Evolutionary conservation across 2,113 vertebrate genomes (phyloP).

Genomic region (Myrmecobius fasciatus): DNA sequence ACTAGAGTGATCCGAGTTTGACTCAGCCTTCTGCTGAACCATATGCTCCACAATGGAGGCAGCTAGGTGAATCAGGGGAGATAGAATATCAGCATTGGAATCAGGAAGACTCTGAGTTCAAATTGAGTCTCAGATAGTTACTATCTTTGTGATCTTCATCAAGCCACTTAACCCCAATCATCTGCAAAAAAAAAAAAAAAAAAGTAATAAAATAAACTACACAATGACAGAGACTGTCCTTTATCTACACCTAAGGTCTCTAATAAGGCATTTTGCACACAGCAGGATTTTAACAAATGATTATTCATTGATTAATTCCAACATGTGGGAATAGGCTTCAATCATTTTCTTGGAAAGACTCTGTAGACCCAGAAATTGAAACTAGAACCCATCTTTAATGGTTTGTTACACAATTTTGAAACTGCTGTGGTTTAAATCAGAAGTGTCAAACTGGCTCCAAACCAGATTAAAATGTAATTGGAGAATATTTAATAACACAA

Average conservation of each 20-base stretch:
- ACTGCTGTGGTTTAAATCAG: background rate
- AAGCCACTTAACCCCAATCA: background rate
- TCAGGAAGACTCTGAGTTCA: background rate
- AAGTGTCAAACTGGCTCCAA: background rate
- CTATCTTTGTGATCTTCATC: accelerated
- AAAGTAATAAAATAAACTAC: background rate
- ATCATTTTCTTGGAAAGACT: background rate
- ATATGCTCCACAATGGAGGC: background rate
- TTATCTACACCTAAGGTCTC: background rate
- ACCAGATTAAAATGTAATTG: background rate
- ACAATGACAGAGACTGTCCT: background rate
- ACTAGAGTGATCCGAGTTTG: background rate
- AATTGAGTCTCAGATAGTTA: background rate
- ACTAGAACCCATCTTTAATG: background rate
- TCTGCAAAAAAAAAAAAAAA: background rate
- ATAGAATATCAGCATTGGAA: background rate
- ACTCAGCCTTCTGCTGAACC: background rate
- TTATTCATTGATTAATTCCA: background rate
- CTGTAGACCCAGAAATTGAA: background rate
- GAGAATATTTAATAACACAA: background rate
- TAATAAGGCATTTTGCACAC: background rate
- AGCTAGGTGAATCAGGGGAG: background rate
- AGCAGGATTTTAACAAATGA: background rate
- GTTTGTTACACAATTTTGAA: background rate
- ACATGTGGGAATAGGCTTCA: background rate